A percentile compares a stretch with the other conserved stretches of the same genome.
Evolutionary conservation across 2,797 vertebrate species (phyloP).

Genomic region (Cichlasoma orientale): DNA sequence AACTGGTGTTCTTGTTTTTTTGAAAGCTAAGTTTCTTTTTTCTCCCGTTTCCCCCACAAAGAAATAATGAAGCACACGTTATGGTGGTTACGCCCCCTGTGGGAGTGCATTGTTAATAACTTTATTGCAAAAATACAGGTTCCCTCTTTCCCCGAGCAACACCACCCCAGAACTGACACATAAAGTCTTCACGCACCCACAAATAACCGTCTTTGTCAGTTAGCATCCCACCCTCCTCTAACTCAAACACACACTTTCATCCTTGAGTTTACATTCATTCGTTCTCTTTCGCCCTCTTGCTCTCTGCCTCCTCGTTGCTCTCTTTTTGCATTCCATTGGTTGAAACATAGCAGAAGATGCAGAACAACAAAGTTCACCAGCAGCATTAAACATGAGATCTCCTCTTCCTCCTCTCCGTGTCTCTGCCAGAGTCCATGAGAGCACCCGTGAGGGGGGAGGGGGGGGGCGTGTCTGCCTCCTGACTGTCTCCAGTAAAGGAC

Average conservation of each 20-base stretch:
- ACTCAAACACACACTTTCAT: constrained; percentile 55
- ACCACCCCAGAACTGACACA: constrained; percentile 75
- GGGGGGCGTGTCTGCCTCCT: constrained; percentile 73
- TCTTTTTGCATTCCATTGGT: constrained; percentile 60
- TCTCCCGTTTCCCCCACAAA: not conserved
- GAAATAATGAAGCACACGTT: constrained; percentile 42
- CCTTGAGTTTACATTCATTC: constrained; percentile 68
- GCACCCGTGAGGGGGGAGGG: constrained; percentile 60
- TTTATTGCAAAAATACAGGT: constrained; percentile 93
- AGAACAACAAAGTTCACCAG: constrained; percentile 73
- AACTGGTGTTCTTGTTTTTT: not conserved
- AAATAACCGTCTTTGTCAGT: constrained; percentile 32
- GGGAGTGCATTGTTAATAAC: constrained; percentile 86
- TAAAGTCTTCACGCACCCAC: constrained; percentile 67
- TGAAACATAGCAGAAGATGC: constrained; percentile 64
- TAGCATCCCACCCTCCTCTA: constrained; percentile 5
- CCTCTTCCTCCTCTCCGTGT: constrained; percentile 30
- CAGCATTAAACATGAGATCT: constrained; percentile 68
- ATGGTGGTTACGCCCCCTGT: constrained; percentile 81
- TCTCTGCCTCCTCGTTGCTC: constrained; percentile 36
- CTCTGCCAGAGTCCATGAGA: constrained; percentile 58
- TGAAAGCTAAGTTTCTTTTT: not conserved
- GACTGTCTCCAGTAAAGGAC: constrained; percentile 79
- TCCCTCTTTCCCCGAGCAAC: constrained; percentile 86
- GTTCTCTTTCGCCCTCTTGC: constrained; percentile 17